A percentile compares a stretch with the other conserved stretches of the same genome.
These are phyloP conservation scores for Chaenocephalus aceratus DNA, from an alignment of 2,113 vertebrate species.

Conservation along the genomic window DNA sequence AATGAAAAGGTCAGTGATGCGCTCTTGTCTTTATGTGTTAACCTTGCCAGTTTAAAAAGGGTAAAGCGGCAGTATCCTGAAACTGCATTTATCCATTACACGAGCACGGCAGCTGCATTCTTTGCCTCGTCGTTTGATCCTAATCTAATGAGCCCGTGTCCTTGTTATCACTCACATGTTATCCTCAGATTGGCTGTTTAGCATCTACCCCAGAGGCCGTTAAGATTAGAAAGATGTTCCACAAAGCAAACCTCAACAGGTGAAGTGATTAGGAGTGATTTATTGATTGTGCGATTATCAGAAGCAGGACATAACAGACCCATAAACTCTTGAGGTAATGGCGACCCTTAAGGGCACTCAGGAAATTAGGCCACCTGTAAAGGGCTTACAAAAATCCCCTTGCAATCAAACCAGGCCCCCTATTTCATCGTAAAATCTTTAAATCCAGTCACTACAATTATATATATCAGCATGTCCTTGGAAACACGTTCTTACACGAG, in stretches of 20 bases:
- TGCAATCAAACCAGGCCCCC: conserved; percentile 49
- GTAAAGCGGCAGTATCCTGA: conserved; percentile 19
- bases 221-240: conserved; percentile 29
- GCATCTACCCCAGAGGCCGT: conserved; percentile 11
- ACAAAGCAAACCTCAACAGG: conserved; percentile 34
- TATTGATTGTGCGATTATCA: conserved; percentile 50
- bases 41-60: conserved; percentile 46
- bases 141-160: conserved; percentile 6
- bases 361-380: conserved; percentile 49
- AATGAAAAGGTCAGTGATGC: conserved; percentile 42
- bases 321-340: conserved; percentile 42
- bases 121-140: not conserved
- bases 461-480: too few species aligned
- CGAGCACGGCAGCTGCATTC: not conserved
- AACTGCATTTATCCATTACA: conserved; percentile 29
- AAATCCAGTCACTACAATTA: not conserved
- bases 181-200: conserved; percentile 11
- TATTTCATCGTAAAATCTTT: not conserved
- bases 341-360: conserved; percentile 43
- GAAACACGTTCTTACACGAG: too few species aligned
- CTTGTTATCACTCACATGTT: not conserved
- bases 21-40: conserved; percentile 24
- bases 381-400: conserved; percentile 38
- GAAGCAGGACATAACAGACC: conserved; percentile 27
- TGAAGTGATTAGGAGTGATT: conserved; percentile 54